phyloP scores from a whole-genome alignment of 2,797 vertebrate species.

The Esox lucius region DNA sequence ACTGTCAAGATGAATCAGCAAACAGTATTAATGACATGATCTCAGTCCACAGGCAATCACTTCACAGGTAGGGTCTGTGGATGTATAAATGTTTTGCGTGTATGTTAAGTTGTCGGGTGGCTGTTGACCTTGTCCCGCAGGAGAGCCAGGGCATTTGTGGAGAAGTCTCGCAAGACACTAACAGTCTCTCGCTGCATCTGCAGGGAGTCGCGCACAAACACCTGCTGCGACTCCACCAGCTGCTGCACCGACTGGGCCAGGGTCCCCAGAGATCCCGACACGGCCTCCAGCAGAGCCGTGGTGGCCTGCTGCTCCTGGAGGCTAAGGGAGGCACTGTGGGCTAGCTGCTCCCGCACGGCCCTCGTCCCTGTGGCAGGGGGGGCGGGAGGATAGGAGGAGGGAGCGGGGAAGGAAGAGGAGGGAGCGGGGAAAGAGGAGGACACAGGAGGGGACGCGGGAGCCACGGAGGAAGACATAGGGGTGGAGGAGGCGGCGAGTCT shows the following conservation, averaged over 20 bases:
- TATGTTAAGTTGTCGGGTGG: conserved; percentile 25
- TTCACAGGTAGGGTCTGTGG: conserved; percentile 4
- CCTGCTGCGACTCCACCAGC: conserved; percentile 77
- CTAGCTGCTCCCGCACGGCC: conserved; percentile 46
- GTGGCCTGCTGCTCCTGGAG: conserved; percentile 76
- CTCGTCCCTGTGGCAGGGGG: conserved; percentile 1
- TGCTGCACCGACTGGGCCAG: conserved; percentile 74
- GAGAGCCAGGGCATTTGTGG: conserved; percentile 67
- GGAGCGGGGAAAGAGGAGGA: not conserved
- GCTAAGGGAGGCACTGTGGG: conserved; percentile 68
- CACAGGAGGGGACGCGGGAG: not conserved
- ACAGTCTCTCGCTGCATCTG: conserved; percentile 75
- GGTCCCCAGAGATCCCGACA: conserved; percentile 74
- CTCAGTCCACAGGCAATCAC: conserved; percentile 2
- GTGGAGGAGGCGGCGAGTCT: conserved; percentile 26
- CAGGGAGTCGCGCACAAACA: conserved; percentile 76
- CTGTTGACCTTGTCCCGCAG: conserved; percentile 69
- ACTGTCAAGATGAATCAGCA: not conserved
- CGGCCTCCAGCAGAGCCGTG: conserved; percentile 65
- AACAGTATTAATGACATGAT: conserved; percentile 8
- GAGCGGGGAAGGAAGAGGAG: not conserved
- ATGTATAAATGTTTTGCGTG: not conserved
- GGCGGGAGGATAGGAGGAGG: conserved; percentile 18
- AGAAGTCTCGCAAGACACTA: conserved; percentile 74
- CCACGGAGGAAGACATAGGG: conserved; percentile 28